These are phyloP conservation scores for Melanerpes aurifrons DNA, from an alignment of 2,113 vertebrate species.

Conservation along the genomic window DNA sequence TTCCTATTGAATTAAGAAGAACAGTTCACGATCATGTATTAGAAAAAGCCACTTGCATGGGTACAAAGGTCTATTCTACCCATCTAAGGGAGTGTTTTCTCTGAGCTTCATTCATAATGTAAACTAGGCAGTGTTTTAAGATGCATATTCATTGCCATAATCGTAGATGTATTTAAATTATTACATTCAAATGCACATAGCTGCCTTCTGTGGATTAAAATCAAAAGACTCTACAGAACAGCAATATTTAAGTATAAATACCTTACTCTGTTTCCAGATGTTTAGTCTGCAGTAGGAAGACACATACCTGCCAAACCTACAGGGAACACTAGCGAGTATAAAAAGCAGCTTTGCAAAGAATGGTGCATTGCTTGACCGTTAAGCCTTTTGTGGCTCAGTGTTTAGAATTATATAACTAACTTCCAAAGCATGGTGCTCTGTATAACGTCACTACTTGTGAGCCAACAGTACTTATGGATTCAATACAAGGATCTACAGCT, in stretches of 20 bases:
- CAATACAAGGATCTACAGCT: neutral
- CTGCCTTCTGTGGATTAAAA: neutral
- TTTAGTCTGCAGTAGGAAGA: neutral
- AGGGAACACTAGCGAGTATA: slow-evolving; percentile 16
- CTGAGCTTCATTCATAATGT: neutral
- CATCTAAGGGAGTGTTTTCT: neutral
- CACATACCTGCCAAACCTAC: neutral
- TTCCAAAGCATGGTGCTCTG: neutral
- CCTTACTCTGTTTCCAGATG: neutral
- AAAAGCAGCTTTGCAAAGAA: neutral
- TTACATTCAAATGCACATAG: neutral
- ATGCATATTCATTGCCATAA: neutral
- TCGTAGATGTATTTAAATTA: neutral
- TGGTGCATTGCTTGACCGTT: neutral
- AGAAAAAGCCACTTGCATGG: neutral
- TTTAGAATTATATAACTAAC: neutral
- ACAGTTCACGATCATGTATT: neutral
- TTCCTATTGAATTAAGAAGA: neutral
- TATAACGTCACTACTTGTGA: neutral
- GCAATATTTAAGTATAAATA: neutral
- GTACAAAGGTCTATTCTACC: neutral
- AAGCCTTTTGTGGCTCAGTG: neutral
- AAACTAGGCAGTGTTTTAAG: neutral
- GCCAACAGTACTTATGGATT: accelerated
- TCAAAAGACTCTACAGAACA: neutral